Evolutionary conservation across 2,888 invertebrate species (phyloP), one percentile per base, ranked within the genome.

Genomic region (Conistra vaccinii): DNA sequence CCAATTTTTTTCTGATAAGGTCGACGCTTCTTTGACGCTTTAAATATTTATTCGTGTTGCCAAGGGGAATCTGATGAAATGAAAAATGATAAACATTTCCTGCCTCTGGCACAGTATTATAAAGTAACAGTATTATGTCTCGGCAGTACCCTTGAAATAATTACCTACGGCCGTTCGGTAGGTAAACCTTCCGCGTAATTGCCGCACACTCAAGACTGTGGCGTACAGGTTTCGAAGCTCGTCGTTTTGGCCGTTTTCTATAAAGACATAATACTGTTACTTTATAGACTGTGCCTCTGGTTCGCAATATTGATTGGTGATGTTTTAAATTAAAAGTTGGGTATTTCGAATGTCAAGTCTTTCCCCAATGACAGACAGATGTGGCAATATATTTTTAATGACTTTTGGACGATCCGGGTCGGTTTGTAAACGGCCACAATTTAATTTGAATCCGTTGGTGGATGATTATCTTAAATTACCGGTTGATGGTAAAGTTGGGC

Each of bases 271-370:
- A 14, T 20, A 48, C 48, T 48, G 48, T 20, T 48, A 48, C 20
- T 48, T 20, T 48, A 7, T 48, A 48, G 20, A 48, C 48, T 48
- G 48, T 69, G 51, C 9, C 20, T 53, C 32, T 53, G 57, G 32
- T 57, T 39, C 14, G 26, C 45, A 32, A 73, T 53, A 60, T 65
- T 71, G 77, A 68, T 69, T 67, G 72, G 69, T 63, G 69, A 60
- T 83, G 66, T 73, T 83, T 81, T 73, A 79, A 83, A 81, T 82
- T 80, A 80, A 80, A 82, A 70, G 26, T 67, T 63, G 61, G 45
- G 32, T 53, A 53, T 76, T 55, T 55, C 58, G 78, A 58, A 57
- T 42, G 82, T 68, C 80, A 62, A 68, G 63, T 48, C 69, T 20
- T 67, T 7, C 5, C 48, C 53, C 62, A 55, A 20, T 77, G 71